Percentiles rank a stretch among this genome's conserved stretches.
Conservation (phyloP, 2,888 invertebrate genomes). For the Euplexia lucipara region DNA sequence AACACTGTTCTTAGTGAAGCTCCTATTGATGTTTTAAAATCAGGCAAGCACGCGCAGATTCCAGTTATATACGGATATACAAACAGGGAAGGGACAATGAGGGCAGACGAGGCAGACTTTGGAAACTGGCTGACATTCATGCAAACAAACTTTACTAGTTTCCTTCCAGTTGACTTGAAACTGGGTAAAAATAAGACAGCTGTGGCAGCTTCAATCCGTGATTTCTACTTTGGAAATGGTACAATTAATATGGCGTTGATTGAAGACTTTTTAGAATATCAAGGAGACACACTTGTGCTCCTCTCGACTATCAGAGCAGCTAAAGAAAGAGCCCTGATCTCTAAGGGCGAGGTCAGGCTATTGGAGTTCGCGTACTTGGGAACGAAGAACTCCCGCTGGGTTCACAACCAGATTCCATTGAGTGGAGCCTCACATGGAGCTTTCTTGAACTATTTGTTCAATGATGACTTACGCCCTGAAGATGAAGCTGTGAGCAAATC, state of each 20-base stretch:
- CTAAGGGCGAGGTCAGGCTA: conserved; percentile 75
- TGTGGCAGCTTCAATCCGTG: conserved; percentile 70
- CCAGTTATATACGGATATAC: conserved; percentile 82
- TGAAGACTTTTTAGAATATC: conserved; percentile 81
- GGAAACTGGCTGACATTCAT: conserved; percentile 77
- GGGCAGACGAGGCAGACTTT: conserved; percentile 75
- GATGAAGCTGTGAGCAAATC: conserved; percentile 69
- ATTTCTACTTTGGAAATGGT: conserved; percentile 77
- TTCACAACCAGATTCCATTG: conserved; percentile 75
- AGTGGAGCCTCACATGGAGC: conserved; percentile 82
- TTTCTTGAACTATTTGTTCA: conserved; percentile 81
- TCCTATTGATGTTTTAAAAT: conserved; percentile 77
- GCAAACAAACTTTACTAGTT: conserved; percentile 80
- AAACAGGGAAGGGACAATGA: conserved; percentile 82
- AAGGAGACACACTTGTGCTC: conserved; percentile 81
- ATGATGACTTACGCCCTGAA: conserved; percentile 71
- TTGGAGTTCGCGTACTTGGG: conserved; percentile 82
- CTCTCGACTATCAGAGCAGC: conserved; percentile 79
- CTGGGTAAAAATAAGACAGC: conserved; percentile 69
- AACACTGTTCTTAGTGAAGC: conserved; percentile 77
- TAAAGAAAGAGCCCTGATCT: conserved; percentile 77
- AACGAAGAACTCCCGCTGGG: conserved; percentile 78
- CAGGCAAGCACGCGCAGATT: conserved; percentile 78
- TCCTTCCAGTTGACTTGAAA: conserved; percentile 80
- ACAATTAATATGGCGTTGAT: conserved; percentile 75